Evolutionary conservation across 2,113 vertebrate genomes (phyloP).

Genomic region (Neogale vison): DNA sequence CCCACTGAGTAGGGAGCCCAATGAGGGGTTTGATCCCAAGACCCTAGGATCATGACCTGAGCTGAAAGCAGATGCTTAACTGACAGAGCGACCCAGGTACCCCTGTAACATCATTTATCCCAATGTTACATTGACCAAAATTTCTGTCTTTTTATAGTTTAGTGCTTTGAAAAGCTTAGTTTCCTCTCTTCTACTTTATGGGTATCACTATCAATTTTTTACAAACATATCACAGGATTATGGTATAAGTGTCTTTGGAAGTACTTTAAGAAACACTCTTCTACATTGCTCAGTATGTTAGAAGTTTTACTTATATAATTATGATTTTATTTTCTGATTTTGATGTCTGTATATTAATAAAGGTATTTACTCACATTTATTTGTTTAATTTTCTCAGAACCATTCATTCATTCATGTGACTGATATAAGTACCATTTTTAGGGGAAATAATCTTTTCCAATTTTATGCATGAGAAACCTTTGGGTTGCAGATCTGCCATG

Average conservation of each 20-base stretch:
- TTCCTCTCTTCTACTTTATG: background rate
- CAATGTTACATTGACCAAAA: background rate
- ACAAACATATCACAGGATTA: background rate
- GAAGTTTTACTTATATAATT: constrained; percentile 6
- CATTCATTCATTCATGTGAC: background rate
- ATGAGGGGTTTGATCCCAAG: too few relatives aligned
- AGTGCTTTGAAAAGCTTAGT: constrained; percentile 6
- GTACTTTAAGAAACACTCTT: background rate
- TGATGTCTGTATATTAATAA: background rate
- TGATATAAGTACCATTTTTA: background rate
- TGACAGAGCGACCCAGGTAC: too few relatives aligned
- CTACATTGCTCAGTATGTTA: background rate
- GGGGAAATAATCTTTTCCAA: background rate
- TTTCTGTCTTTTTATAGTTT: background rate
- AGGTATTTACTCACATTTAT: background rate
- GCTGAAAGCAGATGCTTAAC: too few relatives aligned
- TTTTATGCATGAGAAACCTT: background rate
- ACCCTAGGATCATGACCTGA: too few relatives aligned
- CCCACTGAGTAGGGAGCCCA: too few relatives aligned
- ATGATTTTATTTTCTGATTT: constrained; percentile 22
- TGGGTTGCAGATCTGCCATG: background rate
- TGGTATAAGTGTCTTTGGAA: background rate
- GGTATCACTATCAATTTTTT: background rate
- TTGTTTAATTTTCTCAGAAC: constrained; percentile 20
- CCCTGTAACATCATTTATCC: background rate